Evolutionary conservation across 2,888 invertebrate species (phyloP), one percentile per base, ranked within the genome.

Genomic region (Marronus borbonicus): DNA sequence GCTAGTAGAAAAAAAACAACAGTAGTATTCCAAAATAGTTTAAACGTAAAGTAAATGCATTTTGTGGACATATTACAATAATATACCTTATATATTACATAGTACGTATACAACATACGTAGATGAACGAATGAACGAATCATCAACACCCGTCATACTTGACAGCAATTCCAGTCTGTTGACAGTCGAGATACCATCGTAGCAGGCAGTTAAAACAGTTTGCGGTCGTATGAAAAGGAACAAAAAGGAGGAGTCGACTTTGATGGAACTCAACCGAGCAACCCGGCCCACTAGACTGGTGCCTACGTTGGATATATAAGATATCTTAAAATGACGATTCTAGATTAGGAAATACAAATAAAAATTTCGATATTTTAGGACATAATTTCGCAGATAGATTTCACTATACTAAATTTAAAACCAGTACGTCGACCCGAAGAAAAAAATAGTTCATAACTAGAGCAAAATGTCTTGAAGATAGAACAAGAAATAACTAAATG

Each of bases 251-350:
- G 78, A 79, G 79, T 82, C 80, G 80, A 79, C 79, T 82, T 84
- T 86, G 89, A 87, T 80, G 80, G 69, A 69, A 52, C 69, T 69
- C 55, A 52, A 10, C 52, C 83, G 85, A 89, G 86, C 81, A 80
- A 83, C 81, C 83, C 84, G 84, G 82, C 86, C 85, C 85, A 86
- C 85, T 82, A 84, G 83, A 85, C 76, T 77, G 74, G 80, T 83
- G 81, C 81, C 80, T 80, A 81, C 82, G 79, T 80, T 28, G 52
- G 36, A 64, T 28, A 36, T 64, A 64, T 39, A 64, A 80, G 79
- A 39, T 55, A 55, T 17, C 20, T 55, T 20, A 58, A 58, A 44
- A 65, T 65, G 28, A 58, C 20, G 24, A 58, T 20, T 20, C 10
- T 58, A 58, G 55, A 58, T 58, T 20, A 8, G 55, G 44, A 44